These are phyloP conservation scores for Pterobdella sp. DNA, from an alignment of 2,888 invertebrate species.

Conservation along the genomic window DNA sequence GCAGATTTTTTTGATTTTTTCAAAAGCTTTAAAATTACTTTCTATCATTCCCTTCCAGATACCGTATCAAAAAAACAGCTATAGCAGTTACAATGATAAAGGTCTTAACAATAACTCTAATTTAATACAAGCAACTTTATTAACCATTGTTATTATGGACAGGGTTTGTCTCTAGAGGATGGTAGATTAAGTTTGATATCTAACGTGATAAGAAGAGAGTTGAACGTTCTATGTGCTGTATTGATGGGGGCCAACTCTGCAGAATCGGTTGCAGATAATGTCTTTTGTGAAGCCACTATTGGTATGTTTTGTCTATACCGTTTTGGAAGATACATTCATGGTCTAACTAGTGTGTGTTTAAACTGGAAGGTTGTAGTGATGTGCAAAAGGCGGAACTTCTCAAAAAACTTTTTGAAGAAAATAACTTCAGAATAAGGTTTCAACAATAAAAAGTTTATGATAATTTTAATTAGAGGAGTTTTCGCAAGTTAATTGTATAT, in stretches of 20 bases:
- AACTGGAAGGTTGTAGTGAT: conserved; percentile 47
- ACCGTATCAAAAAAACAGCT: conserved; percentile 30
- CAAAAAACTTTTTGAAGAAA: conserved; percentile 83
- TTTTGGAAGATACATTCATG: too few species aligned
- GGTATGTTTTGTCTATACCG: conserved; percentile 55
- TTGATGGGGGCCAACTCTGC: conserved; percentile 98
- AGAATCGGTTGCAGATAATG: conserved; percentile 88
- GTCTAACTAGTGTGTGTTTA: too few species aligned
- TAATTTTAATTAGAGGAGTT: too few species aligned
- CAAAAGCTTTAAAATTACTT: too few species aligned
- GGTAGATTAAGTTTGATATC: conserved; percentile 76
- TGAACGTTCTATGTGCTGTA: conserved; percentile 84
- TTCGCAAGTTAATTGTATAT: too few species aligned
- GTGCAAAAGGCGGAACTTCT: conserved; percentile 65
- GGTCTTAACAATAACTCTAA: conserved; percentile 8
- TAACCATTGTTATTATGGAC: too few species aligned
- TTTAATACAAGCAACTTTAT: not conserved
- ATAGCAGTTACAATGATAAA: conserved; percentile 30
- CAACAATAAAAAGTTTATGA: too few species aligned
- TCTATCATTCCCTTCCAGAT: not conserved
- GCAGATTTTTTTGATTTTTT: too few species aligned
- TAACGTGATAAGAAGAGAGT: conserved; percentile 74
- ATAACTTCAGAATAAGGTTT: conserved; percentile 83
- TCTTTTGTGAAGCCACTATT: conserved; percentile 97
- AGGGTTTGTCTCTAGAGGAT: conserved; percentile 33